Evolutionary conservation across 1,140 invertebrate genomes (phyloP).

Genomic region (Drosophila sproati): DNA sequence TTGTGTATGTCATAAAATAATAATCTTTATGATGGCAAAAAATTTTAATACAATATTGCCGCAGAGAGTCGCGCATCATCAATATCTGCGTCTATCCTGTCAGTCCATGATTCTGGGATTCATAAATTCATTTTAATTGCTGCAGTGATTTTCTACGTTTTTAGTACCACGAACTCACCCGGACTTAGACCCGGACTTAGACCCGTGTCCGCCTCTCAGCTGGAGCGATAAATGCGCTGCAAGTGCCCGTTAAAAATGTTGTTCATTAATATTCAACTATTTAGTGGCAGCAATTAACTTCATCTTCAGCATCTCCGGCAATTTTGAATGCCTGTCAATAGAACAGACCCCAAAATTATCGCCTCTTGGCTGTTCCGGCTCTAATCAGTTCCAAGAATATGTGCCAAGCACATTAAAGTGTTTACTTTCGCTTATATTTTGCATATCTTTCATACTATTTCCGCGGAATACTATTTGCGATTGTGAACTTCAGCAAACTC

Average conservation of each 20-base stretch:
- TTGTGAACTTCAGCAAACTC: no score
- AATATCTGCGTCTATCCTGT: slow-evolving; percentile 44
- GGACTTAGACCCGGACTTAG: slow-evolving; percentile 30
- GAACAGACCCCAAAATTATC: neutral
- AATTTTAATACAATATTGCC: slow-evolving; percentile 80
- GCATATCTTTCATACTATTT: slow-evolving; percentile 2
- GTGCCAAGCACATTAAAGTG: neutral
- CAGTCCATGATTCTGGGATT: slow-evolving; percentile 62
- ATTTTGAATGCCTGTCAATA: slow-evolving; percentile 10
- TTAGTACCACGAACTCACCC: slow-evolving; percentile 36
- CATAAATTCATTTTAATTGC: slow-evolving; percentile 82
- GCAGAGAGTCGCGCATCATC: slow-evolving; percentile 24
- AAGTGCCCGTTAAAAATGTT: slow-evolving; percentile 72
- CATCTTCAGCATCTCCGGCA: no score
- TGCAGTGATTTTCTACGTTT: slow-evolving; percentile 70
- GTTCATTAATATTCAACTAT: slow-evolving; percentile 81
- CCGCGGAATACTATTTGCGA: no score
- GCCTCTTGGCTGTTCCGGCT: neutral
- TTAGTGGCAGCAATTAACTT: slow-evolving; percentile 63
- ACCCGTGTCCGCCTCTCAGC: slow-evolving; percentile 46
- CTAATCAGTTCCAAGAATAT: slow-evolving; percentile 14
- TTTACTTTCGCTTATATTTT: slow-evolving; percentile 1
- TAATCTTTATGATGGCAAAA: slow-evolving; percentile 81
- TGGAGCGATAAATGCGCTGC: slow-evolving; percentile 56
- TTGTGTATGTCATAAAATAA: slow-evolving; percentile 70